These are phyloP conservation scores for Aspiorhynchus laticeps DNA, from an alignment of 2,113 vertebrate species.

Conservation along the genomic window DNA sequence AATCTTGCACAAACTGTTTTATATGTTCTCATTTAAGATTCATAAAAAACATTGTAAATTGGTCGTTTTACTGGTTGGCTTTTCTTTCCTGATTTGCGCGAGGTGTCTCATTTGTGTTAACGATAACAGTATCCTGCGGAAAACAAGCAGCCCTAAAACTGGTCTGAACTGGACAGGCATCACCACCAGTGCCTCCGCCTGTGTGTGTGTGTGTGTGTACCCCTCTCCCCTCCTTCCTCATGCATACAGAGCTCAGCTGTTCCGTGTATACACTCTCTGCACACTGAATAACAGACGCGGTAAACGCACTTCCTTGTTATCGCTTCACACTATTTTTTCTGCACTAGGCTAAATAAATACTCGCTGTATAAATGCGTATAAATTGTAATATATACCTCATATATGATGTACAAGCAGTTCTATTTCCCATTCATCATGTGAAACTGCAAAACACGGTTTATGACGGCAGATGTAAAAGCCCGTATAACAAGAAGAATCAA, in stretches of 20 bases:
- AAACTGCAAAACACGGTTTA: background rate
- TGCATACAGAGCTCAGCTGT: conserved; percentile 70
- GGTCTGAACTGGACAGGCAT: conserved; percentile 81
- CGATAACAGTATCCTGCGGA: conserved; percentile 49
- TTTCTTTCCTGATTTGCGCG: background rate
- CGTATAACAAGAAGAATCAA: background rate
- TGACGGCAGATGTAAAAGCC: background rate
- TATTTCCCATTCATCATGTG: background rate
- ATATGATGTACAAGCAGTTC: background rate
- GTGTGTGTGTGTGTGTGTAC: background rate
- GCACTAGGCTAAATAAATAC: background rate
- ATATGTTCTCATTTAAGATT: background rate
- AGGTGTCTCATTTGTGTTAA: background rate
- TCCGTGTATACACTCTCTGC: conserved; percentile 64
- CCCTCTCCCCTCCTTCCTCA: conserved; percentile 15
- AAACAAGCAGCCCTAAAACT: conserved; percentile 69
- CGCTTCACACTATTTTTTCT: background rate
- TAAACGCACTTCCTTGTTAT: conserved; percentile 5
- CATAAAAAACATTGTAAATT: background rate
- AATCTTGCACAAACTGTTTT: too few relatives aligned
- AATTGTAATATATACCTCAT: background rate
- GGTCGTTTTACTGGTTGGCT: background rate
- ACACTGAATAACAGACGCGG: background rate
- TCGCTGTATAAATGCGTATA: background rate
- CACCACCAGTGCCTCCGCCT: conserved; percentile 57